These are phyloP conservation scores for Villa cingulata DNA, from an alignment of 2,888 invertebrate species.

Conservation along the genomic window DNA sequence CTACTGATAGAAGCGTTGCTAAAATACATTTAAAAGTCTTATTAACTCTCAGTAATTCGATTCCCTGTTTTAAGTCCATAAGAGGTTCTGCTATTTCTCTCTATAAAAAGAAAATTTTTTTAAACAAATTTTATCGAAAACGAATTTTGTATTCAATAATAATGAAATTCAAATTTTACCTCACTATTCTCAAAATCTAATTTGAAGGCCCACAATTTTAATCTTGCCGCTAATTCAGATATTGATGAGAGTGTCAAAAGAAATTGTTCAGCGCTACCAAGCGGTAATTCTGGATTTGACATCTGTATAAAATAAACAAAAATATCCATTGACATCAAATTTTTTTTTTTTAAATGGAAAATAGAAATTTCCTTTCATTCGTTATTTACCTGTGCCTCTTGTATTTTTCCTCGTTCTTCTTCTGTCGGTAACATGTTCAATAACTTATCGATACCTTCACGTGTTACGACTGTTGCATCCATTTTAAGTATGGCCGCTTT, in stretches of 20 bases:
- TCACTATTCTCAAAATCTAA: slow-evolving; percentile 95
- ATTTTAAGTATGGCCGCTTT: slow-evolving; percentile 99
- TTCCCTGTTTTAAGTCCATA: slow-evolving; percentile 96
- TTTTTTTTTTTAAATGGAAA: not conserved
- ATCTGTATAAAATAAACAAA: slow-evolving; percentile 16
- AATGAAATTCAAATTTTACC: no score
- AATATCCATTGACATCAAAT: not conserved
- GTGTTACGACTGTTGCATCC: slow-evolving; percentile 95
- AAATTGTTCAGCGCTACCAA: slow-evolving; percentile 95
- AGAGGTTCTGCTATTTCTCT: slow-evolving; percentile 97
- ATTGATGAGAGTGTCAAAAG: slow-evolving; percentile 92
- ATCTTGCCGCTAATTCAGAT: slow-evolving; percentile 81
- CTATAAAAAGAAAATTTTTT: slow-evolving; percentile 26
- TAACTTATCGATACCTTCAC: slow-evolving; percentile 97
- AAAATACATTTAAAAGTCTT: slow-evolving; percentile 92
- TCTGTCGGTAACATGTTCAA: slow-evolving; percentile 95
- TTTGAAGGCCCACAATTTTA: slow-evolving; percentile 97
- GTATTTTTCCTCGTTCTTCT: slow-evolving; percentile 90
- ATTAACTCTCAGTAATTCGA: slow-evolving; percentile 79
- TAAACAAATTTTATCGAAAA: no score
- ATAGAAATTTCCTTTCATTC: no score
- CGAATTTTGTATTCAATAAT: no score
- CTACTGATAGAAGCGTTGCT: slow-evolving; percentile 84
- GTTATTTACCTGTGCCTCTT: slow-evolving; percentile 63
- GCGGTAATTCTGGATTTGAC: slow-evolving; percentile 33